Conservation (phyloP, 2,888 invertebrate genomes). For the Mythimna albipuncta region DNA sequence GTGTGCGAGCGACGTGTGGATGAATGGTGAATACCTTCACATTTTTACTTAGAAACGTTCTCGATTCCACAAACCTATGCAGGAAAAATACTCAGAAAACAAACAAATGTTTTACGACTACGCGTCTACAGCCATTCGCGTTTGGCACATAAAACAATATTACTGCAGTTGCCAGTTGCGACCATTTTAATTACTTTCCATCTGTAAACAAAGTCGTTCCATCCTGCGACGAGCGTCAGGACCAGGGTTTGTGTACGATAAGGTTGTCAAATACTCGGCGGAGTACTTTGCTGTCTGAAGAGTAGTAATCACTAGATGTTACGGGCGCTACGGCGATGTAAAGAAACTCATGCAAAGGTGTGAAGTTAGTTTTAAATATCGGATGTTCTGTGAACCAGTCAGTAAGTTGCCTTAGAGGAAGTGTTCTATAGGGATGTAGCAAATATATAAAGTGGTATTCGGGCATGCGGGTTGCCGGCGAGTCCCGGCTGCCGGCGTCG, state of each 20-base stretch:
- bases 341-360: neutral
- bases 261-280: neutral
- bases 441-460: neutral
- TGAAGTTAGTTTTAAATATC: conserved; percentile 1
- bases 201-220: conserved; percentile 56
- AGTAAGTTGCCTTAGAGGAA: neutral
- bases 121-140: conserved; percentile 35
- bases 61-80: conserved; percentile 31
- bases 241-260: neutral
- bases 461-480: neutral
- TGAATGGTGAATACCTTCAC: conserved; percentile 13
- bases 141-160: conserved; percentile 50
- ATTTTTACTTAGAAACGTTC: conserved; percentile 34
- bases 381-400: conserved; percentile 2
- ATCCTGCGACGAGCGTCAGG: conserved; percentile 10
- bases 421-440: neutral
- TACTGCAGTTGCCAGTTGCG: conserved; percentile 51
- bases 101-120: conserved; percentile 50
- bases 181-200: conserved; percentile 54
- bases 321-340: no score
- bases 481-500: conserved; percentile 22
- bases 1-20: conserved; percentile 10
- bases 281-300: neutral
- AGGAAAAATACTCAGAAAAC: conserved; percentile 46
- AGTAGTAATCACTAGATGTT: neutral